These are phyloP conservation scores for Chaenodraco wilsoni DNA, from an alignment of 2,797 vertebrate genomes.

Conservation along the genomic window DNA sequence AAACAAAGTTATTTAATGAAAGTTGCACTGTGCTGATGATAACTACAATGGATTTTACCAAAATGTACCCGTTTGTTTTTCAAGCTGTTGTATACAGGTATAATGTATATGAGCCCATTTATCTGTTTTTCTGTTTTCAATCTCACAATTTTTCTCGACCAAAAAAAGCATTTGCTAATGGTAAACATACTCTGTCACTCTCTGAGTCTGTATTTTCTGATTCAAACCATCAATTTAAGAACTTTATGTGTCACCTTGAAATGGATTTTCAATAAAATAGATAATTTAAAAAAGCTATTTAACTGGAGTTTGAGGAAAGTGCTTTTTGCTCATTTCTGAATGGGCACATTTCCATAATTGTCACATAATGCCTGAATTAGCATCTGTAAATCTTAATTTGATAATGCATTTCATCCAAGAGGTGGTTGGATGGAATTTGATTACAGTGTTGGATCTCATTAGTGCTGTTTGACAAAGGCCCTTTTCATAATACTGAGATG, in stretches of 20 bases:
- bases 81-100: background rate
- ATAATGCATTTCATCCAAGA: conserved; percentile 81
- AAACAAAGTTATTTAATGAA: background rate
- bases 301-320: conserved; percentile 67
- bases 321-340: conserved; percentile 70
- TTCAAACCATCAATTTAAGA: conserved; percentile 54
- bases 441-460: conserved; percentile 82
- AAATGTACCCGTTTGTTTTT: background rate
- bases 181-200: background rate
- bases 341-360: conserved; percentile 80
- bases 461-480: conserved; percentile 81
- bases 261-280: conserved; percentile 66
- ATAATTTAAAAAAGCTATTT: conserved; percentile 62
- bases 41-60: too few species aligned
- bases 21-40: too few species aligned
- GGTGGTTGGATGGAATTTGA: conserved; percentile 77
- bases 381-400: conserved; percentile 85
- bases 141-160: background rate
- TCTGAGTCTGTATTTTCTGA: conserved; percentile 36
- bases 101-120: background rate
- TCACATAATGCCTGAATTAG: conserved; percentile 82
- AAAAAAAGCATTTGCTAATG: background rate
- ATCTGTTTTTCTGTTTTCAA: conserved; percentile 1
- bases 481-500: conserved; percentile 79
- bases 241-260: conserved; percentile 54